Base-by-base conservation (phyloP, 2,888 invertebrate species). In the Diarsia dahlii region DNA sequence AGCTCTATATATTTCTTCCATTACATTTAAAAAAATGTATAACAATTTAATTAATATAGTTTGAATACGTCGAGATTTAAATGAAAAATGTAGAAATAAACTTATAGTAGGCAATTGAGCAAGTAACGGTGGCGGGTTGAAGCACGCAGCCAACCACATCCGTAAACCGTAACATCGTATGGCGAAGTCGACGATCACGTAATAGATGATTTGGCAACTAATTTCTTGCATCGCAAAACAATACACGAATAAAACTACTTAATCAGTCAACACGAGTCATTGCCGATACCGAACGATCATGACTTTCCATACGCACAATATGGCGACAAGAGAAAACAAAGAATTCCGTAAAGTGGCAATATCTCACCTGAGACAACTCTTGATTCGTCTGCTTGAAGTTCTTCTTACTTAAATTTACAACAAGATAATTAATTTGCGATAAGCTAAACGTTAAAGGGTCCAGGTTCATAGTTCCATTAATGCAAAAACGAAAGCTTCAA, bases 401-500 rank as follows among this genome's bases (percentile, higher is more conserved):
- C 97, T 99, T 99, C 98, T 99, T 99, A 96, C 97, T 99, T 97
- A 99, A 98, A 97, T 98, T 98, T 97, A 98, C 98, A 97, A 99
- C 98, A 97, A 99, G 98, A 98, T 98, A 98, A 98, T 98, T 98
- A 97, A 99, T 99, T 98, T 99, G 99, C 98, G 99, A 98, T 98
- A 99, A 98, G 98, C 99, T 98, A 98, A 99, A 98, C 97, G 98
- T 99, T 98, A 99, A 98, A 98, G 99, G 98, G 98, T 99, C 99
- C 98, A 99, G 99, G 98, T 99, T 99, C 99, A 99, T 99, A 99
- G 98, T 99, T 99, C 98, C 98, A 98, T 98, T 97, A 98, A 98
- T 97, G 97, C 98, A 97, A 97, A 98, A 97, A 97, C 98, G 98
- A 98, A 98, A 98, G 98, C 98, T 98, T 98, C 98, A 98, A 98